A percentile compares a stretch with the other conserved stretches of the same genome.
Conservation (phyloP, 2,113 vertebrate genomes). For the Pangasianodon gigas region DNA sequence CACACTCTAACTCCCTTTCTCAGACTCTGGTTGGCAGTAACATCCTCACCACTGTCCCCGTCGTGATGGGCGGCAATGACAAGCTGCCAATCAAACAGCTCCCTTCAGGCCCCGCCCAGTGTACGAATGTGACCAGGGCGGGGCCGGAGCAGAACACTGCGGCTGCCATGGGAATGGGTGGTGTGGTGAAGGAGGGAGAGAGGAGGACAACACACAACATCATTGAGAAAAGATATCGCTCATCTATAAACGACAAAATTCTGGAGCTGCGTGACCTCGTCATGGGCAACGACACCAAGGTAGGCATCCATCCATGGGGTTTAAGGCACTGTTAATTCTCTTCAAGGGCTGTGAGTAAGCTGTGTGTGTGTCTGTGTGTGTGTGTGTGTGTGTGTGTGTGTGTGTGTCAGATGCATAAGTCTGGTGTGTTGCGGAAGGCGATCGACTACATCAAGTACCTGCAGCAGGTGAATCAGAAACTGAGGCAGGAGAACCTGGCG, state of each 20-base stretch:
- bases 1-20: constrained; percentile 26
- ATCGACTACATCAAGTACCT: constrained; percentile 98
- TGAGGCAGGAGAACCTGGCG: constrained; percentile 94
- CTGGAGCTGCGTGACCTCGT: constrained; percentile 93
- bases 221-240: constrained; percentile 97
- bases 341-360: background rate
- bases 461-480: constrained; percentile 93
- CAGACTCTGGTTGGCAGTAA: constrained; percentile 94
- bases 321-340: too few species aligned
- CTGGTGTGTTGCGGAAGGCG: constrained; percentile 91
- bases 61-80: constrained; percentile 93
- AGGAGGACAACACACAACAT: constrained; percentile 96
- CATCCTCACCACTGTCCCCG: constrained; percentile 93
- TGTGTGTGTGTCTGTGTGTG: background rate
- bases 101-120: constrained; percentile 73
- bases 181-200: constrained; percentile 90
- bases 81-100: constrained; percentile 97
- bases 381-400: constrained; percentile 25
- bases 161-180: constrained; percentile 70
- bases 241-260: constrained; percentile 98
- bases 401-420: constrained; percentile 89
- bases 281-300: constrained; percentile 96
- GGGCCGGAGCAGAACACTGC: constrained; percentile 65
- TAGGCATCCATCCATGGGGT: constrained; percentile 54
- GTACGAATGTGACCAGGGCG: constrained; percentile 71